Evolutionary conservation across 1,140 invertebrate species (phyloP), one percentile per base, ranked within the genome.

Genomic region (Chlorops oryzae): DNA sequence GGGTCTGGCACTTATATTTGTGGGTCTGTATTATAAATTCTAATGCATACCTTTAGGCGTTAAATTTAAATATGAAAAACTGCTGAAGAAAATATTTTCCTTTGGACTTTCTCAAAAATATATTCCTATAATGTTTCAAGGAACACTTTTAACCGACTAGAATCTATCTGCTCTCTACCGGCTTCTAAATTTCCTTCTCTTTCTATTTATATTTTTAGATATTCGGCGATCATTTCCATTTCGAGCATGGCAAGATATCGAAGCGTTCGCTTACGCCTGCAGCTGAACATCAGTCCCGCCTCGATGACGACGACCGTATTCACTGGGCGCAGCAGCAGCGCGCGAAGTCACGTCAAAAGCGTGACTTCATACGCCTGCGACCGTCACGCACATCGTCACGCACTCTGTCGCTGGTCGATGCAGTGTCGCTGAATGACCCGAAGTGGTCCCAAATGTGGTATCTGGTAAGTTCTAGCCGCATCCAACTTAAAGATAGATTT

Each of bases 401-500:
- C 3, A 38, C 46, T 3, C 39, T 47, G 40, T 62, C 61, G 21
- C 49, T 56, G 40, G 59, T 66, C 40, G 59, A 70, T 38, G 46
- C 55, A 5, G 54, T 80, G 50, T 66, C 76, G 44, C 76, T 89
- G 47, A 85, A 88, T 65, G 91, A 93, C 73, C 85, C 85, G 24
- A 83, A 84, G 73, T 94, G 90, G 90, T 78, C 82, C 18, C 81
- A 83, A 50, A 92, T 92, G 88, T 93, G 91, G 91, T 94, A 93
- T 75, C 74, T 92, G 81, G 87, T 90, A 77, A 82, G 86, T 79
- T 12, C 2, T 2, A 12, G 2, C 34, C 18, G 6, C 6, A 39
- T 12, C 12, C 12, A 12, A 12, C 15, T 34, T 34, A 2, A 34
- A 12, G 12, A 34, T 34, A 34, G 15, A 18, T 21, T 21, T 40